These are phyloP conservation scores for Etia nguti DNA, from an alignment of 2,113 vertebrate species.

Conservation along the genomic window DNA sequence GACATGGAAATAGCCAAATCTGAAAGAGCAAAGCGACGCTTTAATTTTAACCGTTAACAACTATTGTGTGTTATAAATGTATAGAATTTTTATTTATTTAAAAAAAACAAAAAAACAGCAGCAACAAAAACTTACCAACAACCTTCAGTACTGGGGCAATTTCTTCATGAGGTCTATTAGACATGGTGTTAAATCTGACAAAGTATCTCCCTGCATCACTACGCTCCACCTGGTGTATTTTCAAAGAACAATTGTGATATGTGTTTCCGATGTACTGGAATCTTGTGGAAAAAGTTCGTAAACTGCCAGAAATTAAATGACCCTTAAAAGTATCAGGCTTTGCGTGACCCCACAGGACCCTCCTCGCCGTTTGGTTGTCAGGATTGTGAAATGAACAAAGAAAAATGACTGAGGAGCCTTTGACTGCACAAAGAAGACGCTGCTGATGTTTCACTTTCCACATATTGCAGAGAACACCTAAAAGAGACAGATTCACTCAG, in stretches of 20 bases:
- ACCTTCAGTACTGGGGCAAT: neutral
- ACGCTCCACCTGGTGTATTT: slow-evolving; percentile 8
- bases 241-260: slow-evolving; percentile 15
- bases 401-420: slow-evolving; percentile 9
- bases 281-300: fast-evolving
- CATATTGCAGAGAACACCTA: neutral
- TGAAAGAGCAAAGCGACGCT: neutral
- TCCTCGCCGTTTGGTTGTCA: fast-evolving
- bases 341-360: neutral
- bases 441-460: neutral
- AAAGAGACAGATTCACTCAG: neutral
- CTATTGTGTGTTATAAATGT: too few species aligned
- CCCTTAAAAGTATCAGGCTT: fast-evolving
- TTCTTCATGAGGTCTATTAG: fast-evolving
- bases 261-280: slow-evolving; percentile 16
- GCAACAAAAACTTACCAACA: slow-evolving; percentile 23
- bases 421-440: neutral
- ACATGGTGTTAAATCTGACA: neutral
- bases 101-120: neutral
- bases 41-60: neutral
- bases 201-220: neutral
- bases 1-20: neutral
- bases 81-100: neutral
- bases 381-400: slow-evolving; percentile 19
- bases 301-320: neutral